phyloP scores from a whole-genome alignment of 2,888 invertebrate species.

The Thecophora atra region DNA sequence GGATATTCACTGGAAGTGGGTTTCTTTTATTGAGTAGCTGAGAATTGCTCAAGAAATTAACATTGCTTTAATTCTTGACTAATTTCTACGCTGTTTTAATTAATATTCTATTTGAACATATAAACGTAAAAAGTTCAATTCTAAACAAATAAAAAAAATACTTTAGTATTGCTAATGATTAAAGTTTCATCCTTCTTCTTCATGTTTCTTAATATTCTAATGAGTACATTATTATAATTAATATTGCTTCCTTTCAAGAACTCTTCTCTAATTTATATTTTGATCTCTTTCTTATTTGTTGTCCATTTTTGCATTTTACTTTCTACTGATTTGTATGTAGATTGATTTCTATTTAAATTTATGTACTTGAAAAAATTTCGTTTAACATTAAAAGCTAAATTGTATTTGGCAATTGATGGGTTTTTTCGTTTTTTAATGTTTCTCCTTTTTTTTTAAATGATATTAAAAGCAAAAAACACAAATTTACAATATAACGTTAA shows the following conservation, averaged over 20 bases:
- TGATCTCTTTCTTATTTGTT: conserved; percentile 20
- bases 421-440: conserved; percentile 46
- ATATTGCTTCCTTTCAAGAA: not conserved
- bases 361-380: conserved; percentile 49
- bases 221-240: conserved; percentile 4
- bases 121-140: not conserved
- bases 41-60: conserved; percentile 40
- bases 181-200: not conserved
- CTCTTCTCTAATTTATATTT: not conserved
- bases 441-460: conserved; percentile 24
- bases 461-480: conserved; percentile 13
- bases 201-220: not conserved
- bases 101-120: not conserved
- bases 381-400: conserved; percentile 63
- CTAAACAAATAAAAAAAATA: not conserved
- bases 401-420: conserved; percentile 67
- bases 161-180: conserved; percentile 5
- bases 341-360: conserved; percentile 37
- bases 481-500: not conserved
- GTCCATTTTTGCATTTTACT: conserved; percentile 45
- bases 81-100: not conserved
- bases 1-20: conserved; percentile 39
- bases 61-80: conserved; percentile 9
- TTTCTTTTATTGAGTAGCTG: conserved; percentile 24
- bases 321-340: conserved; percentile 35